Evolutionary conservation across 2,113 vertebrate species (phyloP).

Genomic region (Limnothrissa miodon): DNA sequence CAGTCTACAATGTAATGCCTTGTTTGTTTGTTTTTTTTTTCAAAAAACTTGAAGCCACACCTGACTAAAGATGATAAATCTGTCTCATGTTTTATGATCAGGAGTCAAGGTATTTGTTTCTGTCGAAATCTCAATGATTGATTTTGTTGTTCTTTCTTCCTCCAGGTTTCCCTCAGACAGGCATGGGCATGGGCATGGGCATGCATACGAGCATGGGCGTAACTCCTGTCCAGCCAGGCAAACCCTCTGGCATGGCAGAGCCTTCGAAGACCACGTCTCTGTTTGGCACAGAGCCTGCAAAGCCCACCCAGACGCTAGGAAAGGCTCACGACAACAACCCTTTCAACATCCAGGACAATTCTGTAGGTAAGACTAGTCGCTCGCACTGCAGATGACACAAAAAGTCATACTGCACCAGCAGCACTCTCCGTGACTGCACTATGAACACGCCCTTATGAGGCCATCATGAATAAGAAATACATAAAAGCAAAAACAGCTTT

Average conservation of each 20-base stretch:
- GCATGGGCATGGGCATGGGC: slow-evolving; percentile 57
- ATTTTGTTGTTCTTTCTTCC: slow-evolving; percentile 37
- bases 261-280: slow-evolving; percentile 59
- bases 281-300: slow-evolving; percentile 54
- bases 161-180: slow-evolving; percentile 69
- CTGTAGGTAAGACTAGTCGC: slow-evolving; percentile 48
- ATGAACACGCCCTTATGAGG: no score
- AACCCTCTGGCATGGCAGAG: slow-evolving; percentile 57
- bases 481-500: not conserved
- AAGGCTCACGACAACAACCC: slow-evolving; percentile 58
- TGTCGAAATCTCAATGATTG: not conserved
- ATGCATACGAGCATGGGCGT: slow-evolving; percentile 56
- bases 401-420: not conserved
- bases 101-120: not conserved
- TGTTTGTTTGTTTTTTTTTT: no score
- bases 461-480: not conserved
- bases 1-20: no score
- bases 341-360: slow-evolving; percentile 51
- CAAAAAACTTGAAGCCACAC: no score
- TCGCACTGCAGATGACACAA: slow-evolving; percentile 35
- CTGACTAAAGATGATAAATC: no score
- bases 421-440: not conserved
- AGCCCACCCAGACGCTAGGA: slow-evolving; percentile 55
- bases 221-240: slow-evolving; percentile 63
- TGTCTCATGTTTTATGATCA: no score